Evolutionary conservation across 2,113 vertebrate genomes (phyloP).

Genomic region (Callipepla squamata): DNA sequence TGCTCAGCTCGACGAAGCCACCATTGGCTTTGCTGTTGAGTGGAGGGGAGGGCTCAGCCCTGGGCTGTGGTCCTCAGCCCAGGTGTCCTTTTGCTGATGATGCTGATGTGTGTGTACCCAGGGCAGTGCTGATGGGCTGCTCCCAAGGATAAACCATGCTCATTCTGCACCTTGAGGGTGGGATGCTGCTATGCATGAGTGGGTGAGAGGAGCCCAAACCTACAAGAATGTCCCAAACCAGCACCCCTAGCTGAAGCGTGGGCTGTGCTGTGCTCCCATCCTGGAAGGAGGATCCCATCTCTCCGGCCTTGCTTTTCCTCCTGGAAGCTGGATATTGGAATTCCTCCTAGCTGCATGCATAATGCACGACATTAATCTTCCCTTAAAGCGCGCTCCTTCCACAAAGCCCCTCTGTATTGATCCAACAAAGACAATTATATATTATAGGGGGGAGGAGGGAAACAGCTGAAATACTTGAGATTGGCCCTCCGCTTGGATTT

Average conservation of each 20-base stretch:
- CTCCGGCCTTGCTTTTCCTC: conserved; percentile 13
- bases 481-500: conserved; percentile 61
- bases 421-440: conserved; percentile 71
- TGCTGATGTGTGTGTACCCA: background rate
- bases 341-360: conserved; percentile 30
- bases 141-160: fast-evolving
- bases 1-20: background rate
- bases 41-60: background rate
- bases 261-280: background rate
- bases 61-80: background rate
- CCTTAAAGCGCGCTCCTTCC: conserved; percentile 21
- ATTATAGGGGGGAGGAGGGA: background rate
- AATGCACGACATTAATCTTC: conserved; percentile 64
- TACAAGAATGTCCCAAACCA: too few relatives aligned
- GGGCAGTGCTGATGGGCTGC: background rate
- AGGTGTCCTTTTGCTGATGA: fast-evolving
- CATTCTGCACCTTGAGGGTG: background rate
- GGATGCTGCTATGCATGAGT: background rate
- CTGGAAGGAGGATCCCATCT: background rate
- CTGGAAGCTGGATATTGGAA: conserved; percentile 37
- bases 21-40: background rate
- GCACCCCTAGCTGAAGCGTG: background rate
- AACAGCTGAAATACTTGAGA: conserved; percentile 68
- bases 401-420: conserved; percentile 74
- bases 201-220: background rate